Base-by-base conservation (phyloP, 2,888 invertebrate genomes). In the Ferrisia virgata region DNA sequence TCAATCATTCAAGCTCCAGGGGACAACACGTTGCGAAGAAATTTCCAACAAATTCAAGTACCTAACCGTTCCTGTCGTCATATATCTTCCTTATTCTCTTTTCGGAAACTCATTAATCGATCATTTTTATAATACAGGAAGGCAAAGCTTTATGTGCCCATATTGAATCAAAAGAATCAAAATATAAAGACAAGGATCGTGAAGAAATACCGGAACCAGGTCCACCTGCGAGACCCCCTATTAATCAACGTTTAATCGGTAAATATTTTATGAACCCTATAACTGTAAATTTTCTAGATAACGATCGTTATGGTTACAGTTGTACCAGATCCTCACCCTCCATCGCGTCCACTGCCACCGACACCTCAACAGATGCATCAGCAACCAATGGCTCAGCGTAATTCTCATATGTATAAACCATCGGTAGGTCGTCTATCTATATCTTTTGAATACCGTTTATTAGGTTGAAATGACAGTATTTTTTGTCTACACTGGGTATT, bases 41-140 rank as follows among this genome's bases (percentile, higher is more conserved):
- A 99, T 91, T 99, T 99, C 92, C 97, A 98, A 89, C 96, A 98
- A 89, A 96, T 99, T 87, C 99, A 99, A 90, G 96, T 86, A 78
- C n/a, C 13, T 31, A 9, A 15, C 31, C 13, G 5, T 47, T 47
- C n/a, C 13, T n/a, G n/a, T n/a, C 2, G n/a, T 47, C 8, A 8
- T n/a, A n/a, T n/a, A n/a, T n/a, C 6, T 53, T 22, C 5, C 8
- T 9, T 11, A 1, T 0, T 15, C 3, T 31, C 3, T 13, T 31
- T 69, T 4, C 13, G 4, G 31, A 3, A 6, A 31, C 64, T 13
- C 2, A 76, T 18, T 18, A 28, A 36, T 33, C 1, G 18, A 53
- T 53, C 6, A 36, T 18, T 4, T 69, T 31, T 69, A 39, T 4
- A 13, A 47, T 33, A 15, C 85, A 88, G 87, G 88, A 88, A 86